Evolutionary conservation across 2,113 vertebrate genomes (phyloP).

Genomic region (Poicephalus gulielmi): DNA sequence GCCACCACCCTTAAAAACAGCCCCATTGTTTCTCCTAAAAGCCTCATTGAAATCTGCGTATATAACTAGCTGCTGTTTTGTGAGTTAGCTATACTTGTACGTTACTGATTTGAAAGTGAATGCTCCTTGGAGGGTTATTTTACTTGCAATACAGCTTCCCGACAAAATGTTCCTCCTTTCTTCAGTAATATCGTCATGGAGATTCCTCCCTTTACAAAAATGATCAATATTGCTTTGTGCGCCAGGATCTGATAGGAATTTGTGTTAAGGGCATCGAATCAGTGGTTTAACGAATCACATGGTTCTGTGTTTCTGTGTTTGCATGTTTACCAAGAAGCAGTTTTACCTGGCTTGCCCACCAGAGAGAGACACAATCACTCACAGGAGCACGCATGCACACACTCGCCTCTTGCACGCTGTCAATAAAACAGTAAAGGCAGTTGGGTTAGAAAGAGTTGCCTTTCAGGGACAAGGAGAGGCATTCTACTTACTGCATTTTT

Average conservation of each 20-base stretch:
- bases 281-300: neutral
- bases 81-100: conserved; percentile 8
- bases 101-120: conserved; percentile 44
- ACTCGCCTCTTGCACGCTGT: neutral
- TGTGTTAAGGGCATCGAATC: neutral
- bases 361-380: conserved; percentile 15
- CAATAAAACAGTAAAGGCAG: neutral
- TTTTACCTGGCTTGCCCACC: conserved; percentile 39
- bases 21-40: conserved; percentile 53
- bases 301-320: neutral
- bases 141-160: neutral
- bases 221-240: conserved; percentile 18
- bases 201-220: neutral
- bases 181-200: neutral
- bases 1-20: conserved; percentile 56
- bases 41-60: conserved; percentile 49
- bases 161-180: neutral
- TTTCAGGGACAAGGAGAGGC: neutral
- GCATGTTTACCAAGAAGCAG: neutral
- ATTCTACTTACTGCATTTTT: neutral
- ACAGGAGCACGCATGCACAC: neutral
- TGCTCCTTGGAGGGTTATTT: conserved; percentile 38
- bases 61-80: conserved; percentile 58
- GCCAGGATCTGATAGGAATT: neutral
- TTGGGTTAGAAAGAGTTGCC: neutral